Percentiles rank a stretch among this genome's conserved stretches.
These are phyloP conservation scores for Chironomus striatipennis DNA, from an alignment of 1,140 invertebrate species.

Conservation along the genomic window DNA sequence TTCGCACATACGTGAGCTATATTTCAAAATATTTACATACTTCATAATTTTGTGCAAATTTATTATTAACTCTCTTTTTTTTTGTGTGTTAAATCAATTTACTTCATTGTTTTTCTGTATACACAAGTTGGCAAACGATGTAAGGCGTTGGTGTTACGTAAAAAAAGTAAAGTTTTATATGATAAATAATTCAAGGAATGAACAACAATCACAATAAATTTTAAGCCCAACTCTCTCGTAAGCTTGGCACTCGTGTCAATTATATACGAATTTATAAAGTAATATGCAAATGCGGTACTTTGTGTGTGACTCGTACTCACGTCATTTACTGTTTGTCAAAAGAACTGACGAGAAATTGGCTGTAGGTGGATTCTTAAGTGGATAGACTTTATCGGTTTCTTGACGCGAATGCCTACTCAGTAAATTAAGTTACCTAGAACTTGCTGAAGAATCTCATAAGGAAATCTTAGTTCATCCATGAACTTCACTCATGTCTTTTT, in stretches of 20 bases:
- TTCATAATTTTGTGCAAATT: background rate
- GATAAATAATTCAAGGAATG: no score
- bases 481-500: no score
- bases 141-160: background rate
- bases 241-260: background rate
- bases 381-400: background rate
- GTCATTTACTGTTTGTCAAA: background rate
- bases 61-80: conserved; percentile 25
- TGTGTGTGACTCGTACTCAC: background rate
- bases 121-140: no score
- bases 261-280: background rate
- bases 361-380: background rate
- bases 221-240: background rate
- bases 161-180: background rate
- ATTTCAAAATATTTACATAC: conserved; percentile 26
- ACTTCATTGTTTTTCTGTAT: no score
- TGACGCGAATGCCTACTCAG: background rate
- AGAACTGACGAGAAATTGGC: background rate
- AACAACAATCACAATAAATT: no score
- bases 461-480: no score
- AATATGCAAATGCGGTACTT: background rate
- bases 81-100: conserved; percentile 1
- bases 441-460: no score
- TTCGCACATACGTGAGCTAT: conserved; percentile 20
- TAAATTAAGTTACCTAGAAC: background rate